Percentiles rank a stretch among this genome's conserved stretches.
These are phyloP conservation scores for Miniopterus natalensis DNA, from an alignment of 2,113 vertebrate genomes.

Conservation along the genomic window DNA sequence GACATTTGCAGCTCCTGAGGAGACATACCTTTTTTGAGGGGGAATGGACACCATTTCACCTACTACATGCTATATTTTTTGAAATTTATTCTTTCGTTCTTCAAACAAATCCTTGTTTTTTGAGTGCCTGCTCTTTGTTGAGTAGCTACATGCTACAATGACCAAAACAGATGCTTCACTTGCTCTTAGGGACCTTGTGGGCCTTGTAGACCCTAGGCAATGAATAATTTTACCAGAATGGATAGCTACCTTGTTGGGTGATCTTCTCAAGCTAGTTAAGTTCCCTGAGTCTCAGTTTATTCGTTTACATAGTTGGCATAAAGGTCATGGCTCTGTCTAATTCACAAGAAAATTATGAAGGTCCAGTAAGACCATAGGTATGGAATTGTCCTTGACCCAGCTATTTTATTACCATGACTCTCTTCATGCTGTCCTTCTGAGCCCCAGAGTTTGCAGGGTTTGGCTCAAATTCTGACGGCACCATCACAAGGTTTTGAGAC, in stretches of 20 bases:
- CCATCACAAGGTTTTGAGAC: neutral
- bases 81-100: conserved; percentile 1
- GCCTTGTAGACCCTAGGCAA: neutral
- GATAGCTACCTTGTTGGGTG: neutral
- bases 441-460: neutral
- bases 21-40: neutral
- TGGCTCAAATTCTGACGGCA: neutral
- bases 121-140: neutral
- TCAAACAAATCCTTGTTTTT: neutral
- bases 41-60: neutral
- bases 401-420: neutral
- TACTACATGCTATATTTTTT: neutral
- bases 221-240: neutral
- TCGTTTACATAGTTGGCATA: neutral
- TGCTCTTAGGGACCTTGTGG: neutral
- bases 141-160: neutral
- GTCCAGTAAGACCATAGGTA: neutral
- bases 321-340: neutral
- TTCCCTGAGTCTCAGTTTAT: conserved; percentile 15
- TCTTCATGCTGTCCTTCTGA: neutral
- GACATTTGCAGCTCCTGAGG: neutral
- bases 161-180: neutral
- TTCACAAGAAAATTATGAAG: neutral
- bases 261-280: neutral
- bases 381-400: neutral